phyloP scores from a whole-genome alignment of 2,797 vertebrate species.

The Buceros bicornis region DNA sequence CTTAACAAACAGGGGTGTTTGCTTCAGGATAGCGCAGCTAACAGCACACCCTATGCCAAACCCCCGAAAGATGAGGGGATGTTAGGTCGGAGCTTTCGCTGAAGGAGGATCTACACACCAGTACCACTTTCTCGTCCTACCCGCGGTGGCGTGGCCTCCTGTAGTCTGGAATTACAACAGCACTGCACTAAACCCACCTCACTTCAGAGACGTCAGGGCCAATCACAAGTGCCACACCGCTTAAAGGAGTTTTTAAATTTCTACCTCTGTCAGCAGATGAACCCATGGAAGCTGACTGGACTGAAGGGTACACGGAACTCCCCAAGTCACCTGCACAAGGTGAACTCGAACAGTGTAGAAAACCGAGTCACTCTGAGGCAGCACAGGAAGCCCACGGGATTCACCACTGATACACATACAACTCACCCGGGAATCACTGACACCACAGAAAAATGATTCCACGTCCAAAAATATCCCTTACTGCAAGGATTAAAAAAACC shows the following conservation, averaged over 20 bases:
- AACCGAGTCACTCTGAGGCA: background rate
- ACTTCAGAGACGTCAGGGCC: background rate
- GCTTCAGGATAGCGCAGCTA: background rate
- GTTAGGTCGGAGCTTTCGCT: background rate
- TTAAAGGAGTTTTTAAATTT: background rate
- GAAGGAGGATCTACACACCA: background rate
- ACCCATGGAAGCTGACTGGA: background rate
- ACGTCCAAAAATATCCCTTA: background rate
- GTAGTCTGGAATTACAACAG: background rate
- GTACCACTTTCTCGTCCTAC: background rate
- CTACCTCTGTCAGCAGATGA: background rate
- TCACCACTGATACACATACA: background rate
- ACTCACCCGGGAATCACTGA: background rate
- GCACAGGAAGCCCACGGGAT: background rate
- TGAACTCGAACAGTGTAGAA: background rate
- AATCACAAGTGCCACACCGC: background rate
- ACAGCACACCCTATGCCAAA: too few species aligned
- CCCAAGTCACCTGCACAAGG: background rate
- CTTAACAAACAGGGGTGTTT: background rate
- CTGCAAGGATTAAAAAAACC: background rate
- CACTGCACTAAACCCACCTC: fast-evolving
- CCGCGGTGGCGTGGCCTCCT: fast-evolving
- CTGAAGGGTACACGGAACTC: background rate
- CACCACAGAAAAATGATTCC: background rate
- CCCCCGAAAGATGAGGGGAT: fast-evolving